These are phyloP conservation scores for Forbesichthys agassizii DNA, from an alignment of 2,113 vertebrate genomes.

Conservation along the genomic window DNA sequence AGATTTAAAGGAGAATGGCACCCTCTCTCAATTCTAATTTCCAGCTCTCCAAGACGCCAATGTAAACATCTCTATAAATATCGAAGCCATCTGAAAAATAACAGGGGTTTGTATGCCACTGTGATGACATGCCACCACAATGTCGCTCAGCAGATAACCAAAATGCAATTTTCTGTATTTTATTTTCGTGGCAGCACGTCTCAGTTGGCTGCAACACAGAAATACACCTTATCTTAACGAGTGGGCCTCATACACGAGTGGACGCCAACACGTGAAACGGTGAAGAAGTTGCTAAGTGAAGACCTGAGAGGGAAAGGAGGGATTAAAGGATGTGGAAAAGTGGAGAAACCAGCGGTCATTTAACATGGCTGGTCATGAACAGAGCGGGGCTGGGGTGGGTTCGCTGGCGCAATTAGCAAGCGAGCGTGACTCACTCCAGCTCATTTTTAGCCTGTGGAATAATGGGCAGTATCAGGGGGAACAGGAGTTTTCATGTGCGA, in stretches of 20 bases:
- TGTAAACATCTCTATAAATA: constrained; percentile 27
- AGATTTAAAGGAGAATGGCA: neutral
- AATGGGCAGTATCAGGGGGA: constrained; percentile 24
- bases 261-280: neutral
- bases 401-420: constrained; percentile 35
- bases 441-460: constrained; percentile 27
- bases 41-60: constrained; percentile 12
- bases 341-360: constrained; percentile 28
- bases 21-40: constrained; percentile 9
- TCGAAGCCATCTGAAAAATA: neutral
- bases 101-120: neutral
- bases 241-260: neutral
- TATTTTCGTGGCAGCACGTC: neutral
- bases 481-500: constrained; percentile 35
- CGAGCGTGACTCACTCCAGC: constrained; percentile 40
- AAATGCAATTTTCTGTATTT: neutral
- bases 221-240: neutral
- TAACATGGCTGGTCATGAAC: constrained; percentile 63
- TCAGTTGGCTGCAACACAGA: constrained; percentile 7
- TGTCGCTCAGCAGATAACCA: neutral
- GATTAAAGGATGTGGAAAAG: constrained; percentile 37
- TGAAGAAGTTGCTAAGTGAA: constrained; percentile 7
- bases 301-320: constrained; percentile 6
- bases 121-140: neutral
- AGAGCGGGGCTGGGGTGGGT: constrained; percentile 33